Base-by-base conservation (phyloP, 2,888 invertebrate species). In the Ennomos fuscantarius region DNA sequence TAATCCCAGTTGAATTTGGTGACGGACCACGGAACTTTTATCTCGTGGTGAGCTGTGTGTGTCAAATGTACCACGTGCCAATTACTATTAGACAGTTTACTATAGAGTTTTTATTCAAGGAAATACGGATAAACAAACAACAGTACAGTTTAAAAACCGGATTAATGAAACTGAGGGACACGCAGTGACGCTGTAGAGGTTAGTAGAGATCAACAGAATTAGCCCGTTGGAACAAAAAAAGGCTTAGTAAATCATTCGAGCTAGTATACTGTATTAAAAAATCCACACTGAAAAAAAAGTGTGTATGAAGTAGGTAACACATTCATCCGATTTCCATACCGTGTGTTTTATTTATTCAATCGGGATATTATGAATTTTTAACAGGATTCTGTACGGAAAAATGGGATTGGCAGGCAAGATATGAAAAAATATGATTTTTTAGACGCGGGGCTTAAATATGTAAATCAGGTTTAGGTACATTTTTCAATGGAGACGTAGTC, bases 361-460 rank as follows among this genome's bases (percentile, higher is more conserved):
- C 53, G 55, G 59, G 59, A 57, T 61, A 60, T 64, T 62, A 67
- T 67, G 64, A 64, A 64, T 67, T 62, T 64, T 67, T 64, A 63
- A 67, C 57, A 51, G 35, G 49, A 55, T 55, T 43, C 39, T 33
- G 47, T 32, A n/a, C 43, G 35, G 52, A 47, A 62, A 57, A 60
- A 56, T 39, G 37, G 37, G 43, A 43, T 36, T 43, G 34, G 43
- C 24, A 35, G 31, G 43, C 43, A 53, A 51, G 24, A 24, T 24
- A 24, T 24, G 24, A 24, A 24, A 24, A 24, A 24, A 24, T 24
- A 58, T 53, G 35, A 53, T 45, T 40, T 45, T 57, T 40, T 40
- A 44, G 40, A 48, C 45, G 48, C 48, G 48, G 8, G 41, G 58
- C 9, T 6, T 24, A 53, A 58, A 58, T 53, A 53, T 58, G 52